Percentiles rank a stretch among this genome's conserved stretches.
Evolutionary conservation across 2,888 invertebrate species (phyloP).

Genomic region (Vannuccia rotundouncinata): DNA sequence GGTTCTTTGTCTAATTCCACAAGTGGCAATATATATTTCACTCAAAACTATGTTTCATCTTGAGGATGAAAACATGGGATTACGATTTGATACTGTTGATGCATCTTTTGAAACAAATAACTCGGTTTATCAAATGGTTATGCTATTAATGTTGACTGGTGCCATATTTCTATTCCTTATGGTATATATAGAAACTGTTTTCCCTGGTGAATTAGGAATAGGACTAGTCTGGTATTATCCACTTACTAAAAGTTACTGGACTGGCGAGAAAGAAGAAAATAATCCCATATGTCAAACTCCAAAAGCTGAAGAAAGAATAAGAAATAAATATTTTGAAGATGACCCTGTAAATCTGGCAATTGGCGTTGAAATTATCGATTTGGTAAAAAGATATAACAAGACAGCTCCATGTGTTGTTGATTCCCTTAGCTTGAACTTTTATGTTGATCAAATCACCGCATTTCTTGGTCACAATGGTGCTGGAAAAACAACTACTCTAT

Average conservation of each 20-base stretch:
- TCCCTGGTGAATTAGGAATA: conserved; percentile 41
- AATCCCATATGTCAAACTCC: neutral
- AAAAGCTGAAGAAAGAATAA: neutral
- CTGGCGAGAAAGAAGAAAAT: neutral
- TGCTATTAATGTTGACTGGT: neutral
- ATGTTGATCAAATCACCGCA: conserved; percentile 75
- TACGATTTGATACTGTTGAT: neutral
- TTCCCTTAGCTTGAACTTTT: conserved; percentile 68
- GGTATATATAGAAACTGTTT: conserved; percentile 38
- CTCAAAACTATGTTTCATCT: neutral
- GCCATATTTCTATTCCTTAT: conserved; percentile 33
- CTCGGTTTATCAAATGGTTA: neutral
- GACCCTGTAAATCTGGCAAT: conserved; percentile 59
- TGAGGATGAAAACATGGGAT: neutral
- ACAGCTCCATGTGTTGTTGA: conserved; percentile 61
- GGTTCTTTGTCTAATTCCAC: neutral
- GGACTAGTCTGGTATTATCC: conserved; percentile 38
- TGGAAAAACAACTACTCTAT: conserved; percentile 43
- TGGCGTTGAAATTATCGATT: conserved; percentile 69
- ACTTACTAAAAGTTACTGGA: neutral
- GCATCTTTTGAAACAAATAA: neutral
- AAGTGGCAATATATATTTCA: neutral
- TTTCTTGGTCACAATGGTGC: conserved; percentile 82
- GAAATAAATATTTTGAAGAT: conserved; percentile 50
- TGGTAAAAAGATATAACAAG: conserved; percentile 60